Base-by-base conservation (phyloP, 2,797 vertebrate species). In the Onychomys torridus region DNA sequence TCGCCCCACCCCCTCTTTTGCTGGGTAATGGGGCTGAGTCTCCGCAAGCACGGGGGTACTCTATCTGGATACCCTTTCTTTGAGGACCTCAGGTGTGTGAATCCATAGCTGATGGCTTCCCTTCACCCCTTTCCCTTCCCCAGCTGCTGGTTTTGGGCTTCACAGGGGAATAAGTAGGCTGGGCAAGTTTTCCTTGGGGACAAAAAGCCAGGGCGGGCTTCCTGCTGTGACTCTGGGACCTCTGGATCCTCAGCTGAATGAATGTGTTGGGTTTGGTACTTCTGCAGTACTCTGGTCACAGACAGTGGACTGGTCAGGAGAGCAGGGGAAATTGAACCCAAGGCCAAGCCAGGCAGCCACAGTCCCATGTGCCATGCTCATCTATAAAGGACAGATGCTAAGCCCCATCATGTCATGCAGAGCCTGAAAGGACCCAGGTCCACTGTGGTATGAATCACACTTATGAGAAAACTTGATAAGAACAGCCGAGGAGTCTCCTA, bases 61-160 rank as follows among this genome's bases (percentile, higher is more conserved):
- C 5, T 43, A 1, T 19, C 37, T 2, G 63, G 29, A 0, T 6
- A 8, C 19, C 19, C 37, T 12, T 25, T 1, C 10, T 40, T 27
- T 0, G 0, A 13, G 37, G 55, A 3, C 1, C 46, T 34, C 32
- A 2, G 0, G 0, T 0, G 10, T 4, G 0, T 21, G 49, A 1
- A 0, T 11, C 11, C 12, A 32, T 17, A 52, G 32, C 2, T 2
- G 10, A 21, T 13, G 6, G 8, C 8, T 5, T 88, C 9, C 6
- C 49, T 79, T n/a, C 9, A 2, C 4, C 2, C 16, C 9, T 2
- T 43, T 49, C 25, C 25, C n/a, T 63, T 71, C 52, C 37, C 2
- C 0, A 34, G 43, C 0, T 4, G 5, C 14, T 43, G 34, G 25
- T 19, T 71, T 43, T 23, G 14, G 0, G 8, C 16, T 12, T 23